A percentile compares a stretch with the other conserved stretches of the same genome.
Evolutionary conservation across 1,140 invertebrate genomes (phyloP).

Genomic region (Lucilia cuprina): DNA sequence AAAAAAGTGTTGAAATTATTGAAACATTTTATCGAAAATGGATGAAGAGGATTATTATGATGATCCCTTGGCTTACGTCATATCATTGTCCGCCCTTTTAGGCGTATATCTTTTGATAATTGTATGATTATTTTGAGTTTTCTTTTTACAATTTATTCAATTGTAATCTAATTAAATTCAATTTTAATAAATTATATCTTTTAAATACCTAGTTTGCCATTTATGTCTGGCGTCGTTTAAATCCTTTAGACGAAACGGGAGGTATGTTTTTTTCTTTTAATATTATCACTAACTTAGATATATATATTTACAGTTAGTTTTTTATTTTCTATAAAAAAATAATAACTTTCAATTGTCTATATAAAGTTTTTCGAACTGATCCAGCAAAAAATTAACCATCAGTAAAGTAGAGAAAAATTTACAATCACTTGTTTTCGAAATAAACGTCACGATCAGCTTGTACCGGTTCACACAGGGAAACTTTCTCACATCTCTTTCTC

Average conservation of each 20-base stretch:
- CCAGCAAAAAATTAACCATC: too few species aligned
- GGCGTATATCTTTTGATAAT: not conserved
- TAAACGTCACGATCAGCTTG: too few species aligned
- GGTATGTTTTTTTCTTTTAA: not conserved
- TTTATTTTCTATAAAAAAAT: too few species aligned
- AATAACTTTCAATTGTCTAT: too few species aligned
- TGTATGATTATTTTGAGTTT: not conserved
- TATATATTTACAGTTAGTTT: too few species aligned
- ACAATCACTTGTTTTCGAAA: too few species aligned
- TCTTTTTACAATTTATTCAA: not conserved
- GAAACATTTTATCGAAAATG: not conserved
- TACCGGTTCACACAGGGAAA: too few species aligned
- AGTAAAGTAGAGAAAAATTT: too few species aligned
- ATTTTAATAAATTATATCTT: not conserved
- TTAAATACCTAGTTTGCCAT: not conserved
- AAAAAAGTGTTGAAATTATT: not conserved
- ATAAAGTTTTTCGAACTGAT: too few species aligned
- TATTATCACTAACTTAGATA: too few species aligned
- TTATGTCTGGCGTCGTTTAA: not conserved
- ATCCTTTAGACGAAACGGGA: not conserved
- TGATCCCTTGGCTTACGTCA: not conserved
- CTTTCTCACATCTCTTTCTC: too few species aligned
- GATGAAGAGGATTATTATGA: not conserved
- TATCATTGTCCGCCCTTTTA: not conserved
- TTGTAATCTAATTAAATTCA: not conserved